Evolutionary conservation across 2,113 vertebrate species (phyloP), one percentile per base, ranked within the genome.

Genomic region (Cyprinodon variegatus): DNA sequence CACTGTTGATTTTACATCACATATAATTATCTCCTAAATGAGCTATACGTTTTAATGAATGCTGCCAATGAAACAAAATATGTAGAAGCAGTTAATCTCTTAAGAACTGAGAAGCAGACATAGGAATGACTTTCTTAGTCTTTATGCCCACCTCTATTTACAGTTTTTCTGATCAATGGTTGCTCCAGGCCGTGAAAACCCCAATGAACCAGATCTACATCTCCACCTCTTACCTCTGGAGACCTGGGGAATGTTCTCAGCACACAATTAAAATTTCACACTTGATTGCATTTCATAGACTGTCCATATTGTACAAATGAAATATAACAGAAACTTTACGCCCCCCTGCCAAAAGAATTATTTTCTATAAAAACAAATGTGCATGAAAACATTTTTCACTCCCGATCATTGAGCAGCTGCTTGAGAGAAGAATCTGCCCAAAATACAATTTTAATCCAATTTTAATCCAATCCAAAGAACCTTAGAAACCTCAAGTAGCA

Each of bases 201-300:
- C 88, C 76, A 72, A 72, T 84, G 84, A 92, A 89, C 72, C 89
- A 86, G 17, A 90, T 91, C 88, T 82, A 82, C 88, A 84, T 90
- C 84, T 88, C 78, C 79, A 87, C 85, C 81, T 81, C 76, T 68
- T 70, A 65, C 83, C 78, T 81, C 68, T 11, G 86, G 64, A 72
- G 87, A 88, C 71, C 68, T 10, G 39, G 22, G 66, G 72, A 76
- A 72, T 68, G 74, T 83, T 83, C 85, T 82, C 70, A 65, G 74
- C 78, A 90, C 83, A 85, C 90, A 93, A 92, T 93, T 92, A 94
- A 93, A 93, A 91, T 87, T 91, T 89, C 86, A 92, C 89, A 88
- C 88, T 89, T 59, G 72, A 81, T 83, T 89, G 88, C 82, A 46
- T 77, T 84, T 72, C 57, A 53, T 82, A 79, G 81, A 79, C 80